Evolutionary conservation across 92 coral and sea anemone species (phyloP).

Genomic region (Palythoa caribaeorum): DNA sequence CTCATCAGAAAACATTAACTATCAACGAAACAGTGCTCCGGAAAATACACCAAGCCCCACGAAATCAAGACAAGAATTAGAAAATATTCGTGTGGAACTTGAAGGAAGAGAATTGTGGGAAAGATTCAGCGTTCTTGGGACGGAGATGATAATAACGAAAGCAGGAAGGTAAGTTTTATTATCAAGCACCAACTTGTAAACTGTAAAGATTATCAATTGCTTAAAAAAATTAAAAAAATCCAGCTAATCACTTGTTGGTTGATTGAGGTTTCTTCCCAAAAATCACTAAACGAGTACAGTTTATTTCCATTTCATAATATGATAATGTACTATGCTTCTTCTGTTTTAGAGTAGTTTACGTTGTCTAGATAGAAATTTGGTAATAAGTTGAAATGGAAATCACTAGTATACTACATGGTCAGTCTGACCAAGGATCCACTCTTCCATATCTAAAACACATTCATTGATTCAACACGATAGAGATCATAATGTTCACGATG

Average conservation of each 20-base stretch:
- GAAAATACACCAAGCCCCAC: constrained; percentile 25
- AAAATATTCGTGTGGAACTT: constrained; percentile 77
- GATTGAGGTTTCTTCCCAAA: neutral
- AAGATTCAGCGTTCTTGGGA: constrained; percentile 91
- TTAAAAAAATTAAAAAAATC: neutral
- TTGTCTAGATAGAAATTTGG: neutral
- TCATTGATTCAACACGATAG: no score
- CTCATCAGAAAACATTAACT: neutral
- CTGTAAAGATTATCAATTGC: neutral
- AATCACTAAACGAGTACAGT: neutral
- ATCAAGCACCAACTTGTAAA: neutral
- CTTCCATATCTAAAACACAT: no score
- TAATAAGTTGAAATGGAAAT: neutral
- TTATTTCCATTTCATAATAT: neutral
- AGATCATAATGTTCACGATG: no score
- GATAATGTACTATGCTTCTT: neutral
- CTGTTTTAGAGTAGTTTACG: neutral
- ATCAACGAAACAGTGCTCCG: constrained; percentile 9
- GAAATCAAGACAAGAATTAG: constrained; percentile 40
- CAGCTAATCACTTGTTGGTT: neutral
- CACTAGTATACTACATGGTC: neutral
- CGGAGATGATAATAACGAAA: constrained; percentile 99
- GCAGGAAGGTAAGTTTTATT: constrained; percentile 91
- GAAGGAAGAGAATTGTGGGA: constrained; percentile 96
- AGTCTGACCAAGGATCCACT: neutral